Evolutionary conservation across 2,797 vertebrate genomes (phyloP).

Genomic region (Dromococcyx pavoninus): DNA sequence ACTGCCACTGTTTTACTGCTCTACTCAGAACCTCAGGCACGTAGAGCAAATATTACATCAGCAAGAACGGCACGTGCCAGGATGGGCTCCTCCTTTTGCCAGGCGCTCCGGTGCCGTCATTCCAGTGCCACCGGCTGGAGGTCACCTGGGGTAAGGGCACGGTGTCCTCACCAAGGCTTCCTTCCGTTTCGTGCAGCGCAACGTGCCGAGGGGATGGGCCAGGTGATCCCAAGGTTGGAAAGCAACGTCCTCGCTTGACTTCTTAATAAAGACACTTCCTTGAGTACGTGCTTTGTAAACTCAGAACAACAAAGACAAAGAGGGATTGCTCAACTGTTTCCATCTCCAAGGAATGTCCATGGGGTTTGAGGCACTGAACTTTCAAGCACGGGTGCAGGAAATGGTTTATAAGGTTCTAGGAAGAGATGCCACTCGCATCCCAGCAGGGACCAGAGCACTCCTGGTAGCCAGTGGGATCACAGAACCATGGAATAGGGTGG

Average conservation of each 20-base stretch:
- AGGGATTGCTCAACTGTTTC: background rate
- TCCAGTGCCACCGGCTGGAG: background rate
- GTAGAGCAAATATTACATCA: background rate
- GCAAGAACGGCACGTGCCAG: background rate
- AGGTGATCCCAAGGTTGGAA: background rate
- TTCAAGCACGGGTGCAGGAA: background rate
- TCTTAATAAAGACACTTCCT: background rate
- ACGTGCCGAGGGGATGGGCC: background rate
- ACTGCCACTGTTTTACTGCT: background rate
- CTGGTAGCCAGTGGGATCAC: background rate
- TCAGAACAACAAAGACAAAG: background rate
- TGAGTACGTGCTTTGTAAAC: background rate
- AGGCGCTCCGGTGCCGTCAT: background rate
- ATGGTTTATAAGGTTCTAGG: background rate
- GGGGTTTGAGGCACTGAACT: background rate
- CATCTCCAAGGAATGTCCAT: background rate
- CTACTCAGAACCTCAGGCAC: background rate
- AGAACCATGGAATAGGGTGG: background rate
- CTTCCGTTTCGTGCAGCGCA: background rate
- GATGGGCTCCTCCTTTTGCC: background rate
- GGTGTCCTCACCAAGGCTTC: background rate
- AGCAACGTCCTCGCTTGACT: background rate
- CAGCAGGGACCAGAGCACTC: accelerated
- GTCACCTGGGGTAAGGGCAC: background rate
- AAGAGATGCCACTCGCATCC: background rate